Evolutionary conservation across 2,888 invertebrate species (phyloP).

Genomic region (Noctua comes): DNA sequence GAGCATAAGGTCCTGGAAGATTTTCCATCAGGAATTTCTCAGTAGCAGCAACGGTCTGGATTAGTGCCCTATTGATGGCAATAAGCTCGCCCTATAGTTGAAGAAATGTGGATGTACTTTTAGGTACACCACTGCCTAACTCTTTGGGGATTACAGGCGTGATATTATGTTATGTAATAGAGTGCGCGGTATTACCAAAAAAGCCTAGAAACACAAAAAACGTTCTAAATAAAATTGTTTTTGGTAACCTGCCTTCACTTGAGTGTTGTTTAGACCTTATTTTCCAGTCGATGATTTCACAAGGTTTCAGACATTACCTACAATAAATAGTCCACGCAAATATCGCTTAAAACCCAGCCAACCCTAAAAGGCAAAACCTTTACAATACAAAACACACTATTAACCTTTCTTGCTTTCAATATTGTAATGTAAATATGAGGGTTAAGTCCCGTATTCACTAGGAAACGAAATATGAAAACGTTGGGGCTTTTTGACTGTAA

Average conservation of each 20-base stretch:
- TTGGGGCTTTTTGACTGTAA: neutral
- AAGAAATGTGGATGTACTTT: no score
- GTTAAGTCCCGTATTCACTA: slow-evolving; percentile 34
- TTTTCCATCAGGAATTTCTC: no score
- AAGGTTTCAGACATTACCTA: slow-evolving; percentile 23
- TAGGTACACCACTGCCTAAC: no score
- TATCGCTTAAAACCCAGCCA: slow-evolving; percentile 47
- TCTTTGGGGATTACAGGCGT: no score
- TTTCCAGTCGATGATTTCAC: slow-evolving; percentile 38
- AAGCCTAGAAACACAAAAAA: neutral
- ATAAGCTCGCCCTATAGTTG: no score
- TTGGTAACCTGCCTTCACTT: neutral
- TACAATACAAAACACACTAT: slow-evolving; percentile 53
- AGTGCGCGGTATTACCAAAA: neutral
- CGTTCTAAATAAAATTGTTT: neutral
- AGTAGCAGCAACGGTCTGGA: no score
- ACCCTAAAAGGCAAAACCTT: slow-evolving; percentile 49
- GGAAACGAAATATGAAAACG: slow-evolving; percentile 16
- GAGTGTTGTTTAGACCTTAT: slow-evolving; percentile 15
- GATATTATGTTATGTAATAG: no score
- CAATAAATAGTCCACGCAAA: slow-evolving; percentile 50
- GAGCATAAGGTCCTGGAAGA: no score
- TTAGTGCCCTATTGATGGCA: no score
- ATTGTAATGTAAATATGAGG: slow-evolving; percentile 54
- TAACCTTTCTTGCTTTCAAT: slow-evolving; percentile 48